Conservation (phyloP, 2,113 vertebrate species). For the Benitochromis conjunctus region DNA sequence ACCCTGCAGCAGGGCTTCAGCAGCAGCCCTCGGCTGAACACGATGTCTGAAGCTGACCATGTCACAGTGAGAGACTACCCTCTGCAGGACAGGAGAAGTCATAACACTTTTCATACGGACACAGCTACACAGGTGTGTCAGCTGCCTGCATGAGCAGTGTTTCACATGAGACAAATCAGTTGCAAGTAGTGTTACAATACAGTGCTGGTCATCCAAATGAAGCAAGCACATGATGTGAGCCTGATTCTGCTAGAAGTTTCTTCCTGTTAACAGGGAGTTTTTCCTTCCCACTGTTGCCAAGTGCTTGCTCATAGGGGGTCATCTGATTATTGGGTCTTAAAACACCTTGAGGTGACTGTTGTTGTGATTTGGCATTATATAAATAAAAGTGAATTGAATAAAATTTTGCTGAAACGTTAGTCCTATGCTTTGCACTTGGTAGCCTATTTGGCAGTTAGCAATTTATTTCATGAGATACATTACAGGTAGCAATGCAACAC, state of each 20-base stretch:
- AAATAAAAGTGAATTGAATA: neutral
- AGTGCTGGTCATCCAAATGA: neutral
- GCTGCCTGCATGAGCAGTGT: neutral
- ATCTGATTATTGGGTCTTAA: neutral
- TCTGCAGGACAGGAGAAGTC: conserved; percentile 22
- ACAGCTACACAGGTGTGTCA: conserved; percentile 35
- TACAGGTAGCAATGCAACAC: neutral
- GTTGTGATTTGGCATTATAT: neutral
- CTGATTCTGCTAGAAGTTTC: neutral
- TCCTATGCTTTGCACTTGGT: neutral
- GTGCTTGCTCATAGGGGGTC: neutral
- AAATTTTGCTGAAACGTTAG: neutral
- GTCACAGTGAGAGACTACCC: conserved; percentile 16
- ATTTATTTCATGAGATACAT: neutral
- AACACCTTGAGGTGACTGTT: neutral
- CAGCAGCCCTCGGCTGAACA: conserved; percentile 31
- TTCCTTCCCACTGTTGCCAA: neutral
- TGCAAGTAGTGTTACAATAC: neutral
- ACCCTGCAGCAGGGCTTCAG: neutral
- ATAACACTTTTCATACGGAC: conserved; percentile 17
- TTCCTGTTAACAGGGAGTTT: neutral
- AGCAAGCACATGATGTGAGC: neutral
- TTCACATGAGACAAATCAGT: neutral
- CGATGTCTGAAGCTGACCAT: neutral
- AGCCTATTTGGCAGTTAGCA: accelerated